Evolutionary conservation across 2,113 vertebrate species (phyloP).

Genomic region (Philantomba maxwellii): DNA sequence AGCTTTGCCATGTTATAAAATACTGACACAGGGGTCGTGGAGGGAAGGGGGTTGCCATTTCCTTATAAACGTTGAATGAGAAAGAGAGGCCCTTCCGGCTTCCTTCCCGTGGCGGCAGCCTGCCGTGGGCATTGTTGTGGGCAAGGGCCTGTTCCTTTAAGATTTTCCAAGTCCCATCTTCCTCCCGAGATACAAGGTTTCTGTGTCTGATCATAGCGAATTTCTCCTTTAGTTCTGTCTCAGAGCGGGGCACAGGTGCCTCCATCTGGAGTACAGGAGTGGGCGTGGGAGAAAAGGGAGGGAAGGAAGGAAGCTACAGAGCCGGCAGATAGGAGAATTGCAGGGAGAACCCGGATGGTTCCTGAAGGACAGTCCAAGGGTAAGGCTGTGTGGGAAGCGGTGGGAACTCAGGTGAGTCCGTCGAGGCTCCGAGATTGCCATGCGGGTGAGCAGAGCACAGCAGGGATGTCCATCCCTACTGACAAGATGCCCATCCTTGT

Average conservation of each 20-base stretch:
- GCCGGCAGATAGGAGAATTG: no score
- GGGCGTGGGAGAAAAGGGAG: not conserved
- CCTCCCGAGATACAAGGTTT: not conserved
- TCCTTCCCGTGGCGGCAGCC: not conserved
- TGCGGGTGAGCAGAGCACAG: not conserved
- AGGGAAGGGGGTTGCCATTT: not conserved
- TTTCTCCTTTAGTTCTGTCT: not conserved
- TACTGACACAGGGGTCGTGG: not conserved
- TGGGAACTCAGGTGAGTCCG: not conserved
- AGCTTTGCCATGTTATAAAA: not conserved
- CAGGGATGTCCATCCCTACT: not conserved
- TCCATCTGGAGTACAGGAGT: not conserved
- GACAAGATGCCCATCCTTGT: not conserved
- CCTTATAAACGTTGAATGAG: not conserved
- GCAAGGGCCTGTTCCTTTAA: not conserved
- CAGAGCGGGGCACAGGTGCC: no score
- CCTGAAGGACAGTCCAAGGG: not conserved
- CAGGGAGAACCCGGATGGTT: not conserved
- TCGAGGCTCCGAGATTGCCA: rapidly evolving
- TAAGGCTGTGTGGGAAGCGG: not conserved
- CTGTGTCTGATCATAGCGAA: not conserved
- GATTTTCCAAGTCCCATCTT: not conserved
- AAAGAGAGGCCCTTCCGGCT: not conserved
- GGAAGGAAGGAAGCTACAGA: not conserved
- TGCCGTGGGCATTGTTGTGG: no score